Evolutionary conservation across 2,888 invertebrate genomes (phyloP).

Genomic region (Idaea straminata): DNA sequence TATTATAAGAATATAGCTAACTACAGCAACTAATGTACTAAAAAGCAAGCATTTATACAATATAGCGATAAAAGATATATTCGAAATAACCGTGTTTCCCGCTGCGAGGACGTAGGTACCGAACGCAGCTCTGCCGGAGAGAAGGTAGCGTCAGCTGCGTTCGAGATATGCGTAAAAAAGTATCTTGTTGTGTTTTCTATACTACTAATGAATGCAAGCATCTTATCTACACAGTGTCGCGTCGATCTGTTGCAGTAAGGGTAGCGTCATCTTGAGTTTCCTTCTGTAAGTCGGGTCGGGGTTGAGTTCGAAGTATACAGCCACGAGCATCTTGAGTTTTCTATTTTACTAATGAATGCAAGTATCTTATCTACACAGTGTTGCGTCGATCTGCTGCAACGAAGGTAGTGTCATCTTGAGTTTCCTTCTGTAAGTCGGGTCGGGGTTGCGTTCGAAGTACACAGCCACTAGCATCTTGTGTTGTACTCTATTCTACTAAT

Average conservation of each 20-base stretch:
- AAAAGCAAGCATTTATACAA: no score
- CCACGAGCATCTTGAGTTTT: slow-evolving; percentile 82
- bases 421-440: slow-evolving; percentile 93
- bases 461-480: slow-evolving; percentile 87
- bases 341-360: slow-evolving; percentile 4
- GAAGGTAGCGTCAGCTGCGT: slow-evolving; percentile 92
- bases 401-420: slow-evolving; percentile 92
- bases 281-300: slow-evolving; percentile 94
- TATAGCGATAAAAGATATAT: no score
- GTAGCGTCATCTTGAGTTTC: slow-evolving; percentile 93
- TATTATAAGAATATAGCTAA: no score
- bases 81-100: no score
- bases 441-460: slow-evolving; percentile 97
- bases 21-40: no score
- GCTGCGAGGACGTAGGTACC: no score
- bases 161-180: slow-evolving; percentile 95
- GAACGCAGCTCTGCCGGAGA: slow-evolving; percentile 53
- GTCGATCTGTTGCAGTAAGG: slow-evolving; percentile 95
- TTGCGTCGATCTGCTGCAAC: slow-evolving; percentile 96
- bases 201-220: slow-evolving; percentile 8
- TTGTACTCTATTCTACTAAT: not conserved
- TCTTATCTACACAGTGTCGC: slow-evolving; percentile 92
- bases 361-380: slow-evolving; percentile 86
- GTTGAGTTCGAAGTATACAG: slow-evolving; percentile 97
- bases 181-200: slow-evolving; percentile 66